Conservation (phyloP, 1,140 invertebrate genomes). For the Drosophila lowei region DNA sequence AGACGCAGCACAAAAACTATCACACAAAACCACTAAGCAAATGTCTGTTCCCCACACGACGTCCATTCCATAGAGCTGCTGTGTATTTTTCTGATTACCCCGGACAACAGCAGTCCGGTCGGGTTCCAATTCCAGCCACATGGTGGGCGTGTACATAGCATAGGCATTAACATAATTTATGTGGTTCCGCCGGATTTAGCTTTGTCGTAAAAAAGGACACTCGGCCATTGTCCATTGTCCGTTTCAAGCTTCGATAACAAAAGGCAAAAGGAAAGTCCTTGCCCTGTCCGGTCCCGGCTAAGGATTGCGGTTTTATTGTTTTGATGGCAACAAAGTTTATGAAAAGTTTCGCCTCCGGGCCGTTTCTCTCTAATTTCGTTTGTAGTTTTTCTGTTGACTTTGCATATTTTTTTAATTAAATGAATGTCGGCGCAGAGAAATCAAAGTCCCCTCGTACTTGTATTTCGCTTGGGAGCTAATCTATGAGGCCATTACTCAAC, state of each 20-base stretch:
- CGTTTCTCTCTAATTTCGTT: slow-evolving; percentile 55
- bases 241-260: slow-evolving; percentile 78
- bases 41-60: slow-evolving; percentile 58
- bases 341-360: slow-evolving; percentile 57
- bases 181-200: slow-evolving; percentile 81
- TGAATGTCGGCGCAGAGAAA: slow-evolving; percentile 48
- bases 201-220: slow-evolving; percentile 79
- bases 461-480: slow-evolving; percentile 53
- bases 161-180: slow-evolving; percentile 83
- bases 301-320: slow-evolving; percentile 81
- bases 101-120: slow-evolving; percentile 31
- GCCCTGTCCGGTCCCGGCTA: slow-evolving; percentile 1
- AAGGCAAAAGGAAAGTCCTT: slow-evolving; percentile 27
- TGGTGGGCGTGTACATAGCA: slow-evolving; percentile 78
- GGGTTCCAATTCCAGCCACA: slow-evolving; percentile 28
- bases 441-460: slow-evolving; percentile 47
- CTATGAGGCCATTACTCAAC: slow-evolving; percentile 61
- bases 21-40: slow-evolving; percentile 63
- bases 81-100: slow-evolving; percentile 80
- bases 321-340: slow-evolving; percentile 81
- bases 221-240: slow-evolving; percentile 77
- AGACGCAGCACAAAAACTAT: slow-evolving; percentile 66
- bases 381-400: slow-evolving; percentile 80
- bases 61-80: slow-evolving; percentile 42
- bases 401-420: slow-evolving; percentile 83